Base-by-base conservation (phyloP, 2,113 vertebrate species). In the Mola mola region DNA sequence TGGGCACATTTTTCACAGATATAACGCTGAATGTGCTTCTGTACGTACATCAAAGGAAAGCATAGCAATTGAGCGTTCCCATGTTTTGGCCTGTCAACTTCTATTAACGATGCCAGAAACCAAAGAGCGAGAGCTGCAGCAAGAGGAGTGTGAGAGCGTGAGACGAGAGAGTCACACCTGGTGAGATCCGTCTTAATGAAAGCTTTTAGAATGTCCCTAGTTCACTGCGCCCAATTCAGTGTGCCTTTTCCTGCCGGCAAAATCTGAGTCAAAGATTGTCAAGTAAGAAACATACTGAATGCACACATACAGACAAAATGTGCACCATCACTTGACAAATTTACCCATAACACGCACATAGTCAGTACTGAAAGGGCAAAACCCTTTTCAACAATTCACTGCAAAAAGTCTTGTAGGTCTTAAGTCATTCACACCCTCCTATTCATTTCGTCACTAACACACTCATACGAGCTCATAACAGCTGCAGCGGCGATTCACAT, bases 41-140 rank as follows among this genome's bases (percentile, higher is more conserved):
- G 63, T 66, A 42, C 56, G 40, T 77, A 61, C 66, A 82, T 85
- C 75, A 85, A 84, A 84, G 73, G 25, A 48, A 65, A 68, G 50
- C 47, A 33, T 56, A 59, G 69, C 78, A 58, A 56, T 48, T 59
- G 71, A 80, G 71, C 2, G 10, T 40, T 64, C 47, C 46, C 49
- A 40, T 81, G 67, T 59, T 66, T 63, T 49, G 28, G 61, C 52
- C 72, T 82, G 77, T 81, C 69, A 78, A 48, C 66, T 75, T 67
- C 25, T 83, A 65, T 82, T 58, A 78, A 66, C 69, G 10, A 38
- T 36, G 37, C 40, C 76, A 53, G 66, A 69, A 60, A 74, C 42
- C 71, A 81, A 71, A 75, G 34, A 56, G 29, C 10, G 5, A 52
- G 49, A 28, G 36, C 11, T 3, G 48, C 42, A 36, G 58, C 24